Base-by-base conservation (phyloP, 1,140 invertebrate species). In the Bombus huntii region DNA sequence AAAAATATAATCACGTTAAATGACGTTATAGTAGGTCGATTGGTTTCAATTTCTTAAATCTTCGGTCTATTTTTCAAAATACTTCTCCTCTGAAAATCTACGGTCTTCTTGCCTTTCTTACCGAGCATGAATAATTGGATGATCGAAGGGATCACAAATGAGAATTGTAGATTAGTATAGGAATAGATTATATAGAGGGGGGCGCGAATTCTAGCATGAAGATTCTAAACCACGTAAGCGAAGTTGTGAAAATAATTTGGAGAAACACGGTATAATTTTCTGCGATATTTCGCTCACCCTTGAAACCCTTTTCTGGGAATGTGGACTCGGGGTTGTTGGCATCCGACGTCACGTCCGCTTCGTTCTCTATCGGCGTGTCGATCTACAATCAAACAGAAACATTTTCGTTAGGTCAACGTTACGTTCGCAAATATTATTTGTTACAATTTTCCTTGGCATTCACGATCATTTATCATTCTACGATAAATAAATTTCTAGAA, bases 251-350 rank as follows among this genome's bases (percentile, higher is more conserved):
- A 53, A 47, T 47, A 79, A 31, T 80, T 53, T 39, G 13, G 47
- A 53, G 47, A 53, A 53, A 8, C 47, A 10, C 28, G 62, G 62
- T 66, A 83, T 78, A 78, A 83, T 78, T 71, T 75, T 37, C 12
- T 3, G 28, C 15, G 18, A 44, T 82, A 59, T 78, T 53, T 83
- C 65, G 82, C 90, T 90, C 90, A 95, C 94, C 94, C 90, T 95
- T 95, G 86, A 95, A 95, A 42, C 94, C 94, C 88, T 95, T 95
- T 86, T 95, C 94, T 57, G 94, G 94, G 3, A 93, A 94, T 15
- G 90, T 89, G 31, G 91, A 83, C 82, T 94, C 94, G 81, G 91
- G 90, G 88, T 92, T 94, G 39, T 90, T 89, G 9, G 78, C 89
- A 76, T 94, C 94, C 44, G 92, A 91, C 83, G 94, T 94, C 1